Conservation (phyloP, 2,113 vertebrate genomes). For the Cyanoramphus novaezelandiae region DNA sequence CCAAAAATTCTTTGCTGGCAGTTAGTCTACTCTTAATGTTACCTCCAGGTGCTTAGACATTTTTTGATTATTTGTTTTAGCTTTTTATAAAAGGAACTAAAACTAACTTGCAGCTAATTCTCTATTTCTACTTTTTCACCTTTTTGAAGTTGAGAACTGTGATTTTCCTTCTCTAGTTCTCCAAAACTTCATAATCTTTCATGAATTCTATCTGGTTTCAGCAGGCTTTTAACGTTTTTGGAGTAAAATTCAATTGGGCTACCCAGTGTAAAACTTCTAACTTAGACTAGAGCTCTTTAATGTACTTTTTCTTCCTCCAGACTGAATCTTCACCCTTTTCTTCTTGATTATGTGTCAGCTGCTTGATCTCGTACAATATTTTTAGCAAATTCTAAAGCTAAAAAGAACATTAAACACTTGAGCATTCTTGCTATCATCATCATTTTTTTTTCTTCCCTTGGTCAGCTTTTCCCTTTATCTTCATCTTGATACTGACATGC, state of each 20-base stretch:
- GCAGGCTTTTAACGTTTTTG: background rate
- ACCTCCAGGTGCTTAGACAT: slow-evolving; percentile 14
- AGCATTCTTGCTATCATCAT: background rate
- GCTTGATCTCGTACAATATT: background rate
- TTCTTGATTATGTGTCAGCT: background rate
- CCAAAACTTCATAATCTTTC: background rate
- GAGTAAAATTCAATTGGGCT: background rate
- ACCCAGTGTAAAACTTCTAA: background rate
- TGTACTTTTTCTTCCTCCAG: background rate
- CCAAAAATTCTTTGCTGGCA: background rate
- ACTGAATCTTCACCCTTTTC: background rate
- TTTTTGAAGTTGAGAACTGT: background rate
- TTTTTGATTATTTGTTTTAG: slow-evolving; percentile 28
- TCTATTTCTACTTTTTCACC: background rate
- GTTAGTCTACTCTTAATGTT: background rate
- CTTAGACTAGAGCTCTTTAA: background rate
- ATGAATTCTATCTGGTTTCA: background rate
- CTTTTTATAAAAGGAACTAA: background rate
- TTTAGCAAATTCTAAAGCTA: background rate
- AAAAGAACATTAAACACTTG: background rate
- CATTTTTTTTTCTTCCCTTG: background rate
- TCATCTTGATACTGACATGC: background rate
- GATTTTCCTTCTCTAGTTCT: background rate
- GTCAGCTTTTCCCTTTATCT: background rate
- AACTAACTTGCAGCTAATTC: background rate